A percentile compares a stretch with the other conserved stretches of the same genome.
Conservation (phyloP, 1,140 invertebrate species). For the Campoletis sonorensis region DNA sequence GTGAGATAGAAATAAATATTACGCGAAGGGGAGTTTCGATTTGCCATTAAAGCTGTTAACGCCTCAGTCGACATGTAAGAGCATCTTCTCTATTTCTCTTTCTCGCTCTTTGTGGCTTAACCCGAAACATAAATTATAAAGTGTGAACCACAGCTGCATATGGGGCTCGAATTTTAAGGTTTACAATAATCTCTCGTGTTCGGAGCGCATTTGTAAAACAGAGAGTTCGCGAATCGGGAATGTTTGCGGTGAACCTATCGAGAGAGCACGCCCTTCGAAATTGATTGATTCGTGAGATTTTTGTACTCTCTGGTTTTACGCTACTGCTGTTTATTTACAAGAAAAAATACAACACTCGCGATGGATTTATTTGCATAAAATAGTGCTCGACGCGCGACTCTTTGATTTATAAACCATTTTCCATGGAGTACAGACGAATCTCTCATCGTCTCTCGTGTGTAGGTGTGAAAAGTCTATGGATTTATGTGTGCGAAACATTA, state of each 20-base stretch:
- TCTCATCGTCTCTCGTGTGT: neutral
- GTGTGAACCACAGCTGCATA: neutral
- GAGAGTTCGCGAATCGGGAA: no score
- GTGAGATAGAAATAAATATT: neutral
- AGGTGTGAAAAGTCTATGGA: neutral
- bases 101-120: neutral
- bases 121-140: neutral
- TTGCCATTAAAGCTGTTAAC: slow-evolving; percentile 71
- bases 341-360: slow-evolving; percentile 9
- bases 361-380: slow-evolving; percentile 38
- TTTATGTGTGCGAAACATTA: neutral
- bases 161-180: no score
- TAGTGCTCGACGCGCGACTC: slow-evolving; percentile 3
- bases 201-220: no score
- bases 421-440: neutral
- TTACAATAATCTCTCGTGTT: no score
- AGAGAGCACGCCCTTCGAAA: no score
- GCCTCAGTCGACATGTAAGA: slow-evolving; percentile 27
- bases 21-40: slow-evolving; percentile 65
- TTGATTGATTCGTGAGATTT: neutral
- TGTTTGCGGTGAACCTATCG: neutral
- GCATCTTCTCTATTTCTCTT: slow-evolving; percentile 3
- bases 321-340: neutral
- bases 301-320: neutral
- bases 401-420: slow-evolving; percentile 38